Evolutionary conservation across 35 echinoderm and acorn worm species (phyloP).

Genomic region (Apostichopus japonicus): DNA sequence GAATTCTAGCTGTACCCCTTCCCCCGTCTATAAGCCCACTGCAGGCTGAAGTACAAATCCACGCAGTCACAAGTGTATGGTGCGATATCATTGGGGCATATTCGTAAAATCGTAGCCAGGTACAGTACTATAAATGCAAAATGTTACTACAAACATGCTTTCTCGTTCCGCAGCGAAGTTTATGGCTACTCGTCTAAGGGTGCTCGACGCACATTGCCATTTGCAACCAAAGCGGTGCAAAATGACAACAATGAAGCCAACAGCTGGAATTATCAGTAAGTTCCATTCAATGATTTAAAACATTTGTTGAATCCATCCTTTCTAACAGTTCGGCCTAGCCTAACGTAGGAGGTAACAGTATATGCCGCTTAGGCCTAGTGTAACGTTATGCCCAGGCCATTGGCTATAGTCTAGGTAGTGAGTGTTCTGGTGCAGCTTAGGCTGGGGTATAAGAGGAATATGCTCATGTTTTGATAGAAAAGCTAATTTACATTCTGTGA

Average conservation of each 20-base stretch:
- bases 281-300: not conserved
- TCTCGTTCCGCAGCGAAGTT: not conserved
- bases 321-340: not conserved
- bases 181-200: conserved; percentile 34
- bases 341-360: not conserved
- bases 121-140: no score
- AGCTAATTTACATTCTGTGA: no score
- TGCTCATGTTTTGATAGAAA: no score
- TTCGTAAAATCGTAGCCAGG: no score
- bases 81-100: no score
- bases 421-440: no score
- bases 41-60: no score
- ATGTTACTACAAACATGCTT: not conserved
- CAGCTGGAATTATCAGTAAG: conserved; percentile 73
- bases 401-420: not conserved
- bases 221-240: conserved; percentile 26
- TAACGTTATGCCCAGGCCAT: not conserved
- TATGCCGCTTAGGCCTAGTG: not conserved
- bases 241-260: conserved; percentile 50
- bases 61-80: no score
- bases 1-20: no score
- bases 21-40: no score
- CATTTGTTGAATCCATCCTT: not conserved
- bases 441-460: no score
- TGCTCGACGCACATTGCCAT: conserved; percentile 19